A percentile compares a stretch with the other conserved stretches of the same genome.
phyloP scores from a whole-genome alignment of 1,140 invertebrate species.

The Drosophila virilis region DNA sequence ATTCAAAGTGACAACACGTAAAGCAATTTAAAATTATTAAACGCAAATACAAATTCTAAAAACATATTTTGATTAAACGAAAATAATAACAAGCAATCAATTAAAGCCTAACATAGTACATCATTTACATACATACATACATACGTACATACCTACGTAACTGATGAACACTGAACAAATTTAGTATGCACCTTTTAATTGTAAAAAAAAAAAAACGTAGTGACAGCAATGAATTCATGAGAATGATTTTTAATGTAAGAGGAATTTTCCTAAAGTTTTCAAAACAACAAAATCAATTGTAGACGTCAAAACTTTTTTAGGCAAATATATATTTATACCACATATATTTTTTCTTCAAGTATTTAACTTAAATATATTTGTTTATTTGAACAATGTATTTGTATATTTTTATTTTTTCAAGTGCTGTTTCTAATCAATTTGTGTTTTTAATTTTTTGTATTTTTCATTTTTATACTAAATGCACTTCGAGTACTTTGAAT shows the following conservation, averaged over 20 bases:
- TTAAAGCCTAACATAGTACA: constrained; percentile 45
- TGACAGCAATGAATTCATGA: constrained; percentile 4
- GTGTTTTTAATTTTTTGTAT: constrained; percentile 8
- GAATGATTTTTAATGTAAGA: constrained; percentile 5
- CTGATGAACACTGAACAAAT: constrained; percentile 26
- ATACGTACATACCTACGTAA: constrained; percentile 13
- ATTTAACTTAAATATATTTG: constrained; percentile 17
- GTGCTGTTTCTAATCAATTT: constrained; percentile 41
- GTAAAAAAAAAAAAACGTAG: constrained; percentile 35
- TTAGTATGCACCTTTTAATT: constrained; percentile 48
- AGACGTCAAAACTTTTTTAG: constrained; percentile 34
- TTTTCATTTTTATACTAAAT: constrained; percentile 36
- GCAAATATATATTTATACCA: constrained; percentile 25
- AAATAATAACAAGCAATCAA: constrained; percentile 69
- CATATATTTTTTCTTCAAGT: neutral
- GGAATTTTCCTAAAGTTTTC: constrained; percentile 20
- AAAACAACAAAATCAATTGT: constrained; percentile 16
- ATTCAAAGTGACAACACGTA: constrained; percentile 62
- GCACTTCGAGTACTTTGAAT: constrained; percentile 66
- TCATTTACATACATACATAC: constrained; percentile 35
- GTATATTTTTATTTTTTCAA: constrained; percentile 8
- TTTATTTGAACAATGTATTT: constrained; percentile 2
- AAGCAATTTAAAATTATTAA: constrained; percentile 65
- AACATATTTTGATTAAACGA: constrained; percentile 59
- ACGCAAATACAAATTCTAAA: constrained; percentile 48